phyloP scores from a whole-genome alignment of 2,113 vertebrate genomes.

The Chionodraco myersi region DNA sequence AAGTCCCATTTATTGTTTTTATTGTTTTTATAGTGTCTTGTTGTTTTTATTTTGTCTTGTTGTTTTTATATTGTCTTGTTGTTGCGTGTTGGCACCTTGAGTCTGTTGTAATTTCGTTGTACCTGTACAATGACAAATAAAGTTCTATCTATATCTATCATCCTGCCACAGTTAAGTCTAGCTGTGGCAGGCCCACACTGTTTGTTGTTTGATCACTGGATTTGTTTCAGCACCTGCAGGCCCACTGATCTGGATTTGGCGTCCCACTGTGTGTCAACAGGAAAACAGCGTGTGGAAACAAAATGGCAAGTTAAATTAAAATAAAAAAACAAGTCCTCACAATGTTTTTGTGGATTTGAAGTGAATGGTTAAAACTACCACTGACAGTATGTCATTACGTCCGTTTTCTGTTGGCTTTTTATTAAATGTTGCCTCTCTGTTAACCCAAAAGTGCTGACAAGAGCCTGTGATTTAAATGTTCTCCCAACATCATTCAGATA shows the following conservation, averaged over 20 bases:
- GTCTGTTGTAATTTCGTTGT: too few species aligned
- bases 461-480: constrained; percentile 12
- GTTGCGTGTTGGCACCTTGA: too few species aligned
- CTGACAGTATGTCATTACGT: too few species aligned
- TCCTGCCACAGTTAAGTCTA: not conserved
- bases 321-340: not conserved
- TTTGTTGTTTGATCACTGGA: constrained; percentile 19
- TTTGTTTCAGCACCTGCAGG: constrained; percentile 35
- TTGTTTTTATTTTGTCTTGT: too few species aligned
- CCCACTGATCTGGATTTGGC: not conserved
- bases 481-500: constrained; percentile 6
- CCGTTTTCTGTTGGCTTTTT: not conserved
- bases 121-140: too few species aligned
- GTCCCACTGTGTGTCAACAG: constrained; percentile 8
- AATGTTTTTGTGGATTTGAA: not conserved
- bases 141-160: too few species aligned
- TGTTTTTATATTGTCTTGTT: too few species aligned
- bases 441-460: not conserved
- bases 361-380: too few species aligned
- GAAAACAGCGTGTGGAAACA: not conserved
- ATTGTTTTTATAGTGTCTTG: too few species aligned
- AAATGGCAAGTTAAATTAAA: not conserved
- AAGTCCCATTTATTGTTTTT: too few species aligned
- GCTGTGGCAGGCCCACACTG: constrained; percentile 1
- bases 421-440: constrained; percentile 5